Conservation (phyloP, 2,888 invertebrate species). For the Cyclophora punctaria region DNA sequence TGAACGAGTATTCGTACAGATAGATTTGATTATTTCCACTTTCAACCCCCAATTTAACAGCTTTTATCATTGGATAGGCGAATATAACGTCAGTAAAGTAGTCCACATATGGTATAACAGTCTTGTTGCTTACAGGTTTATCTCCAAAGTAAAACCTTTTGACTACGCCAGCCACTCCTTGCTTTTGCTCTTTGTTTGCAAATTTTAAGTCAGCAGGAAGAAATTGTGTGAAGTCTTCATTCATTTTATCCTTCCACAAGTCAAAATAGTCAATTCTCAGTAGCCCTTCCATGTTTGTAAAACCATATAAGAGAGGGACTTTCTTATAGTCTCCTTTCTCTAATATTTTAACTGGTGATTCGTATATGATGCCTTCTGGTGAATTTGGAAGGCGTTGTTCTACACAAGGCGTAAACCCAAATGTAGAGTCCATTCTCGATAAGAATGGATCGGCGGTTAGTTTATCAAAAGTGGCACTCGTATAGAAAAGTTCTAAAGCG, state of each 20-base stretch:
- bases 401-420: slow-evolving; percentile 26
- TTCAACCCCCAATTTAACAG: slow-evolving; percentile 27
- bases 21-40: slow-evolving; percentile 38
- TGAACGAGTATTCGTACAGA: slow-evolving; percentile 40
- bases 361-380: slow-evolving; percentile 25
- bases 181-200: slow-evolving; percentile 26
- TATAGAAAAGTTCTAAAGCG: slow-evolving; percentile 41
- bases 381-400: slow-evolving; percentile 20
- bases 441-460: slow-evolving; percentile 22
- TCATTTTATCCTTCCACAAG: slow-evolving; percentile 34
- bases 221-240: slow-evolving; percentile 38
- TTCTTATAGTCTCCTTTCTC: slow-evolving; percentile 28
- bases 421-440: slow-evolving; percentile 23
- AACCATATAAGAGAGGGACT: slow-evolving; percentile 39
- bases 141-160: slow-evolving; percentile 41
- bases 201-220: slow-evolving; percentile 41
- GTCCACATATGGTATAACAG: slow-evolving; percentile 31
- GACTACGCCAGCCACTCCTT: slow-evolving; percentile 26
- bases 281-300: slow-evolving; percentile 35
- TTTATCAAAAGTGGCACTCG: slow-evolving; percentile 23
- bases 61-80: slow-evolving; percentile 24
- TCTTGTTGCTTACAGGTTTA: slow-evolving; percentile 23
- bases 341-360: slow-evolving; percentile 35
- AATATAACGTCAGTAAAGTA: slow-evolving; percentile 48
- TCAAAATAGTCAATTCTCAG: slow-evolving; percentile 20